A percentile compares a stretch with the other conserved stretches of the same genome.
Conservation (phyloP, 2,888 invertebrate species). For the Nasonovia ribisnigri region DNA sequence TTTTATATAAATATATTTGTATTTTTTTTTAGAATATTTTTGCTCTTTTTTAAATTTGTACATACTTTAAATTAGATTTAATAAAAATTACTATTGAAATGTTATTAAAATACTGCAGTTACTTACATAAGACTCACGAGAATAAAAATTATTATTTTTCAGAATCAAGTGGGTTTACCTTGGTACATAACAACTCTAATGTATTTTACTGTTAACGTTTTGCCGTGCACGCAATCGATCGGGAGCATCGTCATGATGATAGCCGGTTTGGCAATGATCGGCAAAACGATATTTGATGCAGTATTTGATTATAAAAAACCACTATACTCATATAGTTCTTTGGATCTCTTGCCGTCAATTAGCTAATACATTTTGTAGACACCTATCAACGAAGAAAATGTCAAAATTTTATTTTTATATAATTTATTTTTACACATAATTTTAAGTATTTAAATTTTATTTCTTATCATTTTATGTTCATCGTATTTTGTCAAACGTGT, state of each 20-base stretch:
- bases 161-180: slow-evolving; percentile 76
- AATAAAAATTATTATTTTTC: slow-evolving; percentile 68
- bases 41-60: neutral
- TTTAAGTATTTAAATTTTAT: slow-evolving; percentile 30
- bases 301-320: slow-evolving; percentile 52
- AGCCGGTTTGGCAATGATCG: slow-evolving; percentile 60
- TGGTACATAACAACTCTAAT: slow-evolving; percentile 72
- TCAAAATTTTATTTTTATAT: slow-evolving; percentile 28
- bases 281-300: slow-evolving; percentile 52
- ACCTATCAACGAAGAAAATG: neutral
- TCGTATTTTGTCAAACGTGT: slow-evolving; percentile 6
- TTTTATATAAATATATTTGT: no score
- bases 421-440: slow-evolving; percentile 23
- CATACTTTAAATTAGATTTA: neutral
- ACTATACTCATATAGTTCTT: slow-evolving; percentile 67
- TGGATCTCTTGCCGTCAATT: slow-evolving; percentile 68
- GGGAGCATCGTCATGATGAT: slow-evolving; percentile 66
- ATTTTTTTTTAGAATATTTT: no score
- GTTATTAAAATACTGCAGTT: neutral
- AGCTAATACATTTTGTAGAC: slow-evolving; percentile 46
- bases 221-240: slow-evolving; percentile 73
- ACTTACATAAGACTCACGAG: neutral
- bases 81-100: neutral
- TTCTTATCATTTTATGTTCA: slow-evolving; percentile 32
- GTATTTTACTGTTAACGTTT: slow-evolving; percentile 73